Evolutionary conservation across 1,140 invertebrate species (phyloP).

Genomic region (Drosophila micromelanica): DNA sequence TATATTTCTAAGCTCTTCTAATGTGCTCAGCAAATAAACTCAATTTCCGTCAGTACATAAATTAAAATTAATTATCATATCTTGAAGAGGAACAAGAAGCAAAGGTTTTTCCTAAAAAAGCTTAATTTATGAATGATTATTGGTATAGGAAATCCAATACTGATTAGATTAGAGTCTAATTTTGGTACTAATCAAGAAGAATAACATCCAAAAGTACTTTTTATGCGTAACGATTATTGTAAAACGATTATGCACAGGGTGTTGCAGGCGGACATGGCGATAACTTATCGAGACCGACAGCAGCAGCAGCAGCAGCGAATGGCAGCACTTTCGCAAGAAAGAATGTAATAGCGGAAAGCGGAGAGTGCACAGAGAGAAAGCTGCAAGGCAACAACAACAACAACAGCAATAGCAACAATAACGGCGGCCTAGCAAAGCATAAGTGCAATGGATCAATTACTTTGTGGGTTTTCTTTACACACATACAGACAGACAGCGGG

Average conservation of each 20-base stretch:
- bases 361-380: conserved; percentile 60
- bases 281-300: conserved; percentile 6
- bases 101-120: too few species aligned
- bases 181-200: too few species aligned
- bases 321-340: conserved; percentile 31
- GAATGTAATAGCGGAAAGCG: conserved; percentile 29
- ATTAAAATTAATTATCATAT: too few species aligned
- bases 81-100: too few species aligned
- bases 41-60: too few species aligned
- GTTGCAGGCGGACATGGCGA: background rate
- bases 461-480: conserved; percentile 58
- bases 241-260: background rate
- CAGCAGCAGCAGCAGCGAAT: background rate
- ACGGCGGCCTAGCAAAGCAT: conserved; percentile 57
- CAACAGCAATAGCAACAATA: conserved; percentile 26
- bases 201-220: too few species aligned
- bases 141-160: too few species aligned
- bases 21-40: too few species aligned
- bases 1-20: too few species aligned
- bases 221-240: too few species aligned
- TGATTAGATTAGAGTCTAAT: too few species aligned
- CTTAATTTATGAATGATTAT: too few species aligned
- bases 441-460: conserved; percentile 80
- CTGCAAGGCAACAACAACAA: conserved; percentile 45
- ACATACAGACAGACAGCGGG: conserved; percentile 42